These are phyloP conservation scores for Muscina levida DNA, from an alignment of 2,888 invertebrate species.

Conservation along the genomic window DNA sequence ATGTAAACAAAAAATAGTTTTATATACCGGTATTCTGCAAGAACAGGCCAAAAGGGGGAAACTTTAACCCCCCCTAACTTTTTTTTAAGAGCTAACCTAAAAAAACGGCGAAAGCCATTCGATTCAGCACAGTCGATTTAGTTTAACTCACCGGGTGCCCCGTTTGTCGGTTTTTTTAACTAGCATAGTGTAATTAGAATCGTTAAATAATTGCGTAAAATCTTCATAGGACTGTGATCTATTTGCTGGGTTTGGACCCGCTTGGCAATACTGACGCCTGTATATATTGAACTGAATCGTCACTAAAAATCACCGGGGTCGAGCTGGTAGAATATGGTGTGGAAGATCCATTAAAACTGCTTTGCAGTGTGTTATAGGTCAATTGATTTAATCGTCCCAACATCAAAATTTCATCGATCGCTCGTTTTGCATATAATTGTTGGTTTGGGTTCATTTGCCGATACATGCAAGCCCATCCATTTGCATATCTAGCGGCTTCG, in stretches of 20 bases:
- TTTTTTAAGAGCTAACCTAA: too few relatives aligned
- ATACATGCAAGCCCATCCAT: conserved; percentile 33
- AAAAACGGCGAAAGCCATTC: background rate
- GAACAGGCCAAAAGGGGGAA: too few relatives aligned
- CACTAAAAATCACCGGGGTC: conserved; percentile 3
- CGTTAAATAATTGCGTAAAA: background rate
- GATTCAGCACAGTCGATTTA: too few relatives aligned
- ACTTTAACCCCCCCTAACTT: too few relatives aligned
- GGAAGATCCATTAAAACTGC: conserved; percentile 12
- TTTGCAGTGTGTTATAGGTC: background rate
- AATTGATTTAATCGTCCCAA: conserved; percentile 11
- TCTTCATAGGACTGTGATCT: background rate
- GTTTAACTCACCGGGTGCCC: background rate
- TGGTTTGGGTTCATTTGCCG: conserved; percentile 26
- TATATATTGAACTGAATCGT: conserved; percentile 12
- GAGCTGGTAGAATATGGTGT: background rate
- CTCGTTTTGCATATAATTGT: conserved; percentile 14
- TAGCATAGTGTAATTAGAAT: background rate
- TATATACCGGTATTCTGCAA: too few relatives aligned
- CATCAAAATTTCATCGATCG: conserved; percentile 15
- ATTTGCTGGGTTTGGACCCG: background rate
- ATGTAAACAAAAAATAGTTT: too few relatives aligned
- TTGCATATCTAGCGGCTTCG: conserved; percentile 23
- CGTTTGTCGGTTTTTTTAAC: background rate
- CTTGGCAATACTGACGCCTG: background rate